Evolutionary conservation across 2,113 vertebrate genomes (phyloP).

Genomic region (Callaeas wilsoni): DNA sequence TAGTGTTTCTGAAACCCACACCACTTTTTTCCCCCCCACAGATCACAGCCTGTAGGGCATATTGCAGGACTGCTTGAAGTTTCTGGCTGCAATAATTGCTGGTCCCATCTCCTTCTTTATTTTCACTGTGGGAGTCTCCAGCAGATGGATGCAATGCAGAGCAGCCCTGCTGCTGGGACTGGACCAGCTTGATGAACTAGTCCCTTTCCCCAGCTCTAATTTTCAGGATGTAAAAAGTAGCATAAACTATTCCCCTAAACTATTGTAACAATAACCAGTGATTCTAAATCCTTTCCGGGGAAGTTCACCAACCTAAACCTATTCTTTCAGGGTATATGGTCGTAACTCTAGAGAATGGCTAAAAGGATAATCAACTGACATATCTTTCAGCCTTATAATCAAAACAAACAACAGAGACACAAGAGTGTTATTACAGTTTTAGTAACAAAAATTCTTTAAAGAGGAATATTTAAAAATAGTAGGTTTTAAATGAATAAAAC

Average conservation of each 20-base stretch:
- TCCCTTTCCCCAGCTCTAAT: not conserved
- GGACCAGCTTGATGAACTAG: not conserved
- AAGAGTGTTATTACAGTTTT: not conserved
- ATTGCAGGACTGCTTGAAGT: not conserved
- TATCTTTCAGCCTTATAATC: not conserved
- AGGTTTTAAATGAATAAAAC: not conserved
- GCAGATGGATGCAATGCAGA: not conserved
- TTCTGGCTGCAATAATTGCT: not conserved
- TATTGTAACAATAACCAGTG: not conserved
- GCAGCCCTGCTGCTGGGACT: not conserved
- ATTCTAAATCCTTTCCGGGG: not conserved
- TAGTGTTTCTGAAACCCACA: not conserved
- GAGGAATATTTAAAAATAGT: not conserved
- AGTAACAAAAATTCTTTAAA: not conserved
- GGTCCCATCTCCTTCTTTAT: not conserved
- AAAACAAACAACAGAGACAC: not conserved
- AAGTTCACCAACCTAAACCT: not conserved
- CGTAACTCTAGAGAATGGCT: not conserved
- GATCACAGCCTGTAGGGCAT: not conserved
- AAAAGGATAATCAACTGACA: not conserved
- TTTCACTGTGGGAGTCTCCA: not conserved
- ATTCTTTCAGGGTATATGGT: not conserved
- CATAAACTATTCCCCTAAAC: not conserved
- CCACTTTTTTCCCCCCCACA: not conserved
- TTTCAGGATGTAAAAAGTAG: not conserved